phyloP scores from a whole-genome alignment of 30 jellyfish, hydroid and myxozoan species.

The Catostylus mosaicus region DNA sequence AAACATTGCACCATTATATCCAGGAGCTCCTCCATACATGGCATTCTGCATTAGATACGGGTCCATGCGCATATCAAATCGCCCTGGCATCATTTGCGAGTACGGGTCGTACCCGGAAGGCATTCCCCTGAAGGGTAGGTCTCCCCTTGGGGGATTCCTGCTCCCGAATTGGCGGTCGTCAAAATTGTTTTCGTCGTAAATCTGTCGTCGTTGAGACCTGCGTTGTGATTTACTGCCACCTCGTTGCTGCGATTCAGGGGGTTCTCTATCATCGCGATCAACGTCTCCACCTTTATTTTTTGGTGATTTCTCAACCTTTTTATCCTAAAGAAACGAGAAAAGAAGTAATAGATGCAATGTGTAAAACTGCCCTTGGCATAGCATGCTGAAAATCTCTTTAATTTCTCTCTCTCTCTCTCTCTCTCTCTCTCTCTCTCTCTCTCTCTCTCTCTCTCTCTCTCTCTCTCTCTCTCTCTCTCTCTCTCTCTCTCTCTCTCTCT shows the following conservation, averaged over 20 bases:
- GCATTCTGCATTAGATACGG: slow-evolving; percentile 55
- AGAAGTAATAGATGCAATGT: too few species aligned
- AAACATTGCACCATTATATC: slow-evolving; percentile 32
- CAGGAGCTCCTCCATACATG: slow-evolving; percentile 57
- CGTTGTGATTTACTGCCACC: background rate
- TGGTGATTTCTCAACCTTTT: slow-evolving; percentile 9
- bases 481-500: too few species aligned
- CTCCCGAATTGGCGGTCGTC: background rate
- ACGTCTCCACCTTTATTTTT: background rate
- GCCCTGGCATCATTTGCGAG: slow-evolving; percentile 55
- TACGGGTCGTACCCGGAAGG: slow-evolving; percentile 54
- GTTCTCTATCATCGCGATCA: background rate
- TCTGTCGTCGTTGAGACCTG: background rate
- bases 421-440: too few species aligned
- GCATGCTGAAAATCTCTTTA: too few species aligned
- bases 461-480: too few species aligned
- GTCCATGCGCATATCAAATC: slow-evolving; percentile 55
- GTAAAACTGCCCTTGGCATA: too few species aligned
- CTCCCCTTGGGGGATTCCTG: slow-evolving; percentile 18
- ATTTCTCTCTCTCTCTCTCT: too few species aligned
- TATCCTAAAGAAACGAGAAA: background rate
- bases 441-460: too few species aligned
- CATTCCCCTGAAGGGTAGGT: slow-evolving; percentile 23
- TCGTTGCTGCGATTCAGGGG: background rate
- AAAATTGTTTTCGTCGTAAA: slow-evolving; percentile 9